Percentiles rank a stretch among this genome's conserved stretches.
Conservation (phyloP, 2,888 invertebrate species). For the Dorcus parallelipipedus region DNA sequence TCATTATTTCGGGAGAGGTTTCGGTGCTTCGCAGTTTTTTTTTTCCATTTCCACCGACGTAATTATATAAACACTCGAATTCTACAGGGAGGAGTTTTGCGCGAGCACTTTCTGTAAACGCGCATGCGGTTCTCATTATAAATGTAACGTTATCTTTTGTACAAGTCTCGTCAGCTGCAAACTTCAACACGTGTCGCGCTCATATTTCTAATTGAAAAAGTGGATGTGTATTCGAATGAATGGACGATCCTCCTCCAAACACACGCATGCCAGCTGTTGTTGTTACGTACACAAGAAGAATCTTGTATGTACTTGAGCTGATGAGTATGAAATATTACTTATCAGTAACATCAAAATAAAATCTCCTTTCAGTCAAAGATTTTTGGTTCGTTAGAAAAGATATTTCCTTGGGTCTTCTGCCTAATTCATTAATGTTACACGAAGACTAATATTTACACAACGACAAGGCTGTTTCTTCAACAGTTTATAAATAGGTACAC, state of each 20-base stretch:
- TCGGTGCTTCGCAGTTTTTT: neutral
- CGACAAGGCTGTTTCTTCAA: too few relatives aligned
- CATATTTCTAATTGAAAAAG: constrained; percentile 9
- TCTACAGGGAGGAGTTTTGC: neutral
- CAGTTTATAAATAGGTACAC: too few relatives aligned
- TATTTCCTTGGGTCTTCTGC: too few relatives aligned
- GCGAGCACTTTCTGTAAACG: neutral
- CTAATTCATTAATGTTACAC: too few relatives aligned
- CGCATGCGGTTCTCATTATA: constrained; percentile 17
- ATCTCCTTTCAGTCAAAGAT: too few relatives aligned
- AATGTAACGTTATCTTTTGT: constrained; percentile 15
- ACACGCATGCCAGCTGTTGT: neutral
- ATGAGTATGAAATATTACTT: too few relatives aligned
- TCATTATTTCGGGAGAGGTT: constrained; percentile 25
- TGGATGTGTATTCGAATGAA: neutral
- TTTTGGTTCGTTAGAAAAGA: too few relatives aligned
- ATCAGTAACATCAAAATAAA: too few relatives aligned
- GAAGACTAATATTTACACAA: too few relatives aligned
- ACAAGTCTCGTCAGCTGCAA: constrained; percentile 11
- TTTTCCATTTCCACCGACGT: too few relatives aligned
- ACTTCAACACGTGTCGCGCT: constrained; percentile 16
- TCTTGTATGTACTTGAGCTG: too few relatives aligned
- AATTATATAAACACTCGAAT: too few relatives aligned
- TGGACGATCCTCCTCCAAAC: neutral
- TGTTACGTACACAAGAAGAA: neutral